Evolutionary conservation across 35 echinoderm and acorn worm species (phyloP).

Genomic region (Anneissia japonica): DNA sequence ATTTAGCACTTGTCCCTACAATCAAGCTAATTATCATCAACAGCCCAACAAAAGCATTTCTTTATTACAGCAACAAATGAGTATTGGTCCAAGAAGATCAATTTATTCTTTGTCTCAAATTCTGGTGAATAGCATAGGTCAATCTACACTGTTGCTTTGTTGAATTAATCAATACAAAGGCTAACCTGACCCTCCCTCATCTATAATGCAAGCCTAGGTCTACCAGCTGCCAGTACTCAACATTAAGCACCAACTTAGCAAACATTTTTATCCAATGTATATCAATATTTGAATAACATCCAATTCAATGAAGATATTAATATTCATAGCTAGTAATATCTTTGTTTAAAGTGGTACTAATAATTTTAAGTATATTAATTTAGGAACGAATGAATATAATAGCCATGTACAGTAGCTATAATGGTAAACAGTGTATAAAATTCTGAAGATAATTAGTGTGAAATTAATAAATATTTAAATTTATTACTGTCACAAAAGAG

Average conservation of each 20-base stretch:
- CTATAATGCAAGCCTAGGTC: not conserved
- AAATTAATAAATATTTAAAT: too few relatives aligned
- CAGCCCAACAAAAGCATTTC: not conserved
- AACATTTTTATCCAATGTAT: not conserved
- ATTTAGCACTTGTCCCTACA: not conserved
- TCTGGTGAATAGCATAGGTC: not conserved
- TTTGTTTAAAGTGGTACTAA: too few relatives aligned
- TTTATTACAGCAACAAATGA: not conserved
- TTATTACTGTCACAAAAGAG: too few relatives aligned
- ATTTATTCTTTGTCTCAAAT: not conserved
- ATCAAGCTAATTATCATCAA: not conserved
- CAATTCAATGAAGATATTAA: not conserved
- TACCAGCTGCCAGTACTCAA: not conserved
- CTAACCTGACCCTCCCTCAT: not conserved
- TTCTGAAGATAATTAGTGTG: too few relatives aligned
- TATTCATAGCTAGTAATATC: not conserved
- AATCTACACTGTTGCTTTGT: not conserved
- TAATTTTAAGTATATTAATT: too few relatives aligned
- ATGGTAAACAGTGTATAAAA: too few relatives aligned
- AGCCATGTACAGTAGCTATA: too few relatives aligned
- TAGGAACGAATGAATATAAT: too few relatives aligned
- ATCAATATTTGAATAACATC: not conserved
- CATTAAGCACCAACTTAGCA: not conserved
- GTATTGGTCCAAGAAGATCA: not conserved
- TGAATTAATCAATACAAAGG: not conserved